Evolutionary conservation across 2,797 vertebrate genomes (phyloP), one percentile per base, ranked within the genome.

Genomic region (Loris lydekkerianus): DNA sequence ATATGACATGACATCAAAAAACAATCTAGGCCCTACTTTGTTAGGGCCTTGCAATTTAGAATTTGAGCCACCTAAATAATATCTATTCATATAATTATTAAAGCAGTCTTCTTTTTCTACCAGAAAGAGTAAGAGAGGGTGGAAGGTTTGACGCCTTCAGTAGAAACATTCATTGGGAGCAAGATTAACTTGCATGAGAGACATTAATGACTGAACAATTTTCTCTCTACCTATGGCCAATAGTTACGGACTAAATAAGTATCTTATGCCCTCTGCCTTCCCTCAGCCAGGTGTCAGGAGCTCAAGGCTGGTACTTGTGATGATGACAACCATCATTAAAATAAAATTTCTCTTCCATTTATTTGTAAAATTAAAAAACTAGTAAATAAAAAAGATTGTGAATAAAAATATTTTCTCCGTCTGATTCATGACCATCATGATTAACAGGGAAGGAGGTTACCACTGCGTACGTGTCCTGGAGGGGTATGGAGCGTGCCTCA

Each of bases 361-460:
- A 58, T 70, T 15, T 4, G 8, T 13, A 8, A 70, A 93, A 34
- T 17, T 58, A 56, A 63, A 96, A 93, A 89, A 75, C 13, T 13
- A 73, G 11, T 29, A 37, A 93, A 92, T n/a, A 92, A 86, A 86
- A 90, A 8, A 37, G 34, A 82, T 37, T 77, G 91, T 15, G 13
- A 85, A 96, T 93, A 63, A 34, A 81, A 92, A 46, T 37, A 86
- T 11, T 67, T 92, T 67, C n/a, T 80, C 13, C 29, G 25, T 73
- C 25, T 93, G 89, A 61, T 29, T 85, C 10, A 61, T 11, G 14
- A 20, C 56, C 58, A 61, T 56, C 80, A 37, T 1, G 43, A 17
- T 84, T 60, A 77, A 29, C 17, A 46, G 23, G 6, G 15, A 49
- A 81, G 18, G n/a, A 37, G 14, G 2, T 7, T 10, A 53, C 56